Evolutionary conservation across 2,113 vertebrate species (phyloP).

Genomic region (Lanius collurio): DNA sequence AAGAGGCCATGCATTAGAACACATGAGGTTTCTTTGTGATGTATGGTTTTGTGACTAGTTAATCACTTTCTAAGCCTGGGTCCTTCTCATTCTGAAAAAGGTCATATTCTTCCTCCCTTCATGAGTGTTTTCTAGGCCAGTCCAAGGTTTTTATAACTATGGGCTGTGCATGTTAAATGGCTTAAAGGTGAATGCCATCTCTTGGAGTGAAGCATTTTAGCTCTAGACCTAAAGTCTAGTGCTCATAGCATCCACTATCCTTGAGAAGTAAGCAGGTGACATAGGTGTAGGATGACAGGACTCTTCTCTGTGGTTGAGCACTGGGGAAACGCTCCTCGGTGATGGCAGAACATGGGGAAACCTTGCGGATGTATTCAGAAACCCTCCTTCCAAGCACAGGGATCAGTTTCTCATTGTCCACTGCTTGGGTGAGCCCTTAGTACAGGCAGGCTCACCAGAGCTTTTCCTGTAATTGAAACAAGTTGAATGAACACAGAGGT

Average conservation of each 20-base stretch:
- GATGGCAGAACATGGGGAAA: not conserved
- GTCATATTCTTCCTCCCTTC: not conserved
- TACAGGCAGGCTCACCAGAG: not conserved
- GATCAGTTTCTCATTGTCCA: not conserved
- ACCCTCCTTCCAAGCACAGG: not conserved
- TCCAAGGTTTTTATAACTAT: not conserved
- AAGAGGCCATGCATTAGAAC: not conserved
- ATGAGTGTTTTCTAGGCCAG: not conserved
- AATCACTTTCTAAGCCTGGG: not conserved
- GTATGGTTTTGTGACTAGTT: not conserved
- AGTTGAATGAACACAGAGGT: not conserved
- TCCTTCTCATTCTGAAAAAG: not conserved
- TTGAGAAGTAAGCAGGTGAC: not conserved
- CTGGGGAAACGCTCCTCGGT: not conserved
- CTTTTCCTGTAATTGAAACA: not conserved
- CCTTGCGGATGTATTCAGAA: not conserved
- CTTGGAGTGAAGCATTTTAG: not conserved
- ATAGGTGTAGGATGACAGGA: not conserved
- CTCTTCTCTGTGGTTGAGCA: rapidly evolving
- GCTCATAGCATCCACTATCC: not conserved
- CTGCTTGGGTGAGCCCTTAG: not conserved
- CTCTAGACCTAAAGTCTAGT: not conserved
- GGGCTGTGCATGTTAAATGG: not conserved
- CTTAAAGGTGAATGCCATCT: not conserved
- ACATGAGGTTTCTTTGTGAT: not conserved